Percentiles rank a stretch among this genome's conserved stretches.
Evolutionary conservation across 2,888 invertebrate genomes (phyloP).

Genomic region (Linnaemya vulpina): DNA sequence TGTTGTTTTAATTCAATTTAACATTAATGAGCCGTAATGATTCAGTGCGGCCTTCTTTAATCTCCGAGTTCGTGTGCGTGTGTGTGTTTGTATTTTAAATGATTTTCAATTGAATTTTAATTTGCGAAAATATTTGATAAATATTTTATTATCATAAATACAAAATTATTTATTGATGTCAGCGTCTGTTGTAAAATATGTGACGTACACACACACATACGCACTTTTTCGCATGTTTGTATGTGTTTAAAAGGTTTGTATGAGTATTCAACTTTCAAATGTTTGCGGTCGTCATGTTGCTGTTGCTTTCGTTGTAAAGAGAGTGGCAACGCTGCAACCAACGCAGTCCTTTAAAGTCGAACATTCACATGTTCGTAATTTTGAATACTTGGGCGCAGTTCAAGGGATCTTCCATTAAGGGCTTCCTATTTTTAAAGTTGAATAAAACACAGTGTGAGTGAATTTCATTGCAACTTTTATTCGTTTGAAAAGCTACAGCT

Average conservation of each 20-base stretch:
- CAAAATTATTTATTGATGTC: constrained; percentile 44
- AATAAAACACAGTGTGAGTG: too few species aligned
- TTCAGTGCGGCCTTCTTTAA: constrained; percentile 72
- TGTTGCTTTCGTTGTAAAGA: too few species aligned
- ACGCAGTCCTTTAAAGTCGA: too few species aligned
- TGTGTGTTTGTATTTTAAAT: constrained; percentile 53
- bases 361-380: too few species aligned
- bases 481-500: too few species aligned
- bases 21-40: constrained; percentile 72
- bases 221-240: not conserved
- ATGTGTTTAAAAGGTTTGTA: not conserved
- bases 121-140: constrained; percentile 60
- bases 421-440: too few species aligned
- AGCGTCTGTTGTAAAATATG: constrained; percentile 17
- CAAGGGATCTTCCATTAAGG: too few species aligned
- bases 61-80: constrained; percentile 46
- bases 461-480: too few species aligned
- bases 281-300: too few species aligned
- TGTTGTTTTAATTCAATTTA: constrained; percentile 67
- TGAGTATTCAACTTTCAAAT: not conserved
- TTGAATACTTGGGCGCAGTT: too few species aligned
- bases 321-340: too few species aligned
- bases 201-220: not conserved
- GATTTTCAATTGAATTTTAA: constrained; percentile 70
- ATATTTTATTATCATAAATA: constrained; percentile 32